Evolutionary conservation across 2,888 invertebrate genomes (phyloP).

Genomic region (Synanthedon andrenaeformis): DNA sequence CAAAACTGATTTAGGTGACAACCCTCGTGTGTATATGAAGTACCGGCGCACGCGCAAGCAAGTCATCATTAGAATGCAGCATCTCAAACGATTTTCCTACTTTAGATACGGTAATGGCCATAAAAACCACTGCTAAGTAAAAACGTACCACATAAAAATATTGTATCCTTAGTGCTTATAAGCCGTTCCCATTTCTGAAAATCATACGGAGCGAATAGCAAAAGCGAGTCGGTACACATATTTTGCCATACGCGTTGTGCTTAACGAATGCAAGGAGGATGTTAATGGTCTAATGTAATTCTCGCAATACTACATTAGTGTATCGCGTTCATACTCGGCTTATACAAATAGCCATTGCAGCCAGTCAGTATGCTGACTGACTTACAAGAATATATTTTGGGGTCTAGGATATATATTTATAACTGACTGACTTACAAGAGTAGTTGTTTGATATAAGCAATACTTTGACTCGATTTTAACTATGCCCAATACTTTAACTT

Average conservation of each 20-base stretch:
- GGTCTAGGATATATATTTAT: too few species aligned
- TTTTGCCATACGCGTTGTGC: constrained; percentile 58
- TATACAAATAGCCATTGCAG: neutral
- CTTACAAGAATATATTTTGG: too few species aligned
- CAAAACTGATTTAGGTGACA: constrained; percentile 7
- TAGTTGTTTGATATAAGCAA: too few species aligned
- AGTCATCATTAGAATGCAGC: constrained; percentile 66
- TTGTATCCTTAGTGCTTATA: constrained; percentile 64
- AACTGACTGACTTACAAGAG: too few species aligned
- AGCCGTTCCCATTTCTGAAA: constrained; percentile 65
- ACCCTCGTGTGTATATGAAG: constrained; percentile 31
- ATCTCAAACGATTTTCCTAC: constrained; percentile 66
- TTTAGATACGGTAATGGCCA: constrained; percentile 62
- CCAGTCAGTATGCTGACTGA: too few species aligned
- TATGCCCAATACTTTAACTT: too few species aligned
- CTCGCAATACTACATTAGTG: constrained; percentile 54
- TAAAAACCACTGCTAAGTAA: constrained; percentile 59
- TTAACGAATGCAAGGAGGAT: constrained; percentile 65
- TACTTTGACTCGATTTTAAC: too few species aligned
- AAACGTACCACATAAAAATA: constrained; percentile 66
- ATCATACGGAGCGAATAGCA: constrained; percentile 64
- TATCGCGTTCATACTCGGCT: constrained; percentile 26
- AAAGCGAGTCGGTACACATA: constrained; percentile 55
- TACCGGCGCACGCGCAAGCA: constrained; percentile 62
- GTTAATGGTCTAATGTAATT: constrained; percentile 63